Conservation (phyloP, 2,113 vertebrate species). For the Hippopotamus amphibius region DNA sequence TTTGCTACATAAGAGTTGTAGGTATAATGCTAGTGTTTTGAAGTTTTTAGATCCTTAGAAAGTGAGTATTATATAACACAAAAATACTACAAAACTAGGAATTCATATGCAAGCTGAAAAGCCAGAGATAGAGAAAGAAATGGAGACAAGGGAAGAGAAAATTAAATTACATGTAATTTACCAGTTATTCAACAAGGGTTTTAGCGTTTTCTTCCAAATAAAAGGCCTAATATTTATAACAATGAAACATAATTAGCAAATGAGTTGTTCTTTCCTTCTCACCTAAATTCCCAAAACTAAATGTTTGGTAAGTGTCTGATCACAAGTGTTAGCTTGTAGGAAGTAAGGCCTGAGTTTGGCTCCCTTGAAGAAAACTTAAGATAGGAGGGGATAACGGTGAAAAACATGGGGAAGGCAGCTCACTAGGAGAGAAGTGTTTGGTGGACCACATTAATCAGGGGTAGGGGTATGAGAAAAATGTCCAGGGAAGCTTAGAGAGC, state of each 20-base stretch:
- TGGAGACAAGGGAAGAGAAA: constrained; percentile 18
- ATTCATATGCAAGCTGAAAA: constrained; percentile 44
- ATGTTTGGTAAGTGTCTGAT: not conserved
- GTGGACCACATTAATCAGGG: not conserved
- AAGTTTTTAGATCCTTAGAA: not conserved
- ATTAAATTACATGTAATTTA: not conserved
- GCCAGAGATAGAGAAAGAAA: not conserved
- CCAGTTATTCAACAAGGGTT: not conserved
- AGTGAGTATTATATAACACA: not conserved
- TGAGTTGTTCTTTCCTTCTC: constrained; percentile 4
- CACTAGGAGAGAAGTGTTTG: not conserved
- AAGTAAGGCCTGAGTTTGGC: not conserved
- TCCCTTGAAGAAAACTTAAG: constrained; percentile 15
- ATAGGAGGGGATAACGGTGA: not conserved
- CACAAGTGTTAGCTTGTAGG: not conserved
- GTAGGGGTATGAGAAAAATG: not conserved
- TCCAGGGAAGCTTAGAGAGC: not conserved
- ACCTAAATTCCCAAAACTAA: constrained; percentile 33
- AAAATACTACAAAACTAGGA: constrained; percentile 31
- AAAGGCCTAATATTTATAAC: constrained; percentile 26
- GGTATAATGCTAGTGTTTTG: not conserved
- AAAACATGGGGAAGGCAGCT: not conserved
- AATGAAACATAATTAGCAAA: constrained; percentile 38
- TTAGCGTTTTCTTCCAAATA: constrained; percentile 15
- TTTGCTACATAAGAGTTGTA: not conserved